Base-by-base conservation (phyloP, 2,113 vertebrate genomes). In the Saccopteryx leptura region DNA sequence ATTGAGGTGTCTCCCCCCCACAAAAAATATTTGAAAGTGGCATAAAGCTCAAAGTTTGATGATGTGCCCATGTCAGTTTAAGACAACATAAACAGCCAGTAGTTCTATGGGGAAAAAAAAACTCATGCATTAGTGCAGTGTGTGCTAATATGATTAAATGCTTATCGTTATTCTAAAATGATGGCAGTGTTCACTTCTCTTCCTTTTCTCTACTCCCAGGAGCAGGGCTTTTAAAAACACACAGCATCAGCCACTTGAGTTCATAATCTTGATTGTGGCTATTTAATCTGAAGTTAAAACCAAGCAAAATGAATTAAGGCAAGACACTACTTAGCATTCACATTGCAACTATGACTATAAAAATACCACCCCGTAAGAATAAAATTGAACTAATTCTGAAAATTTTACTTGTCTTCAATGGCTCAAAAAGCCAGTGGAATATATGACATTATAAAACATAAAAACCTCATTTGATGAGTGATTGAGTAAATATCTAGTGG, bases 211-310 rank as follows among this genome's bases (percentile, higher is more conserved):
- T 68, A 18, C 68, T 85, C 50, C 68, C 91, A 65, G 63, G 46
- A 91, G 6, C 39, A 82, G 52, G 11, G n/a, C 46, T 39, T 96
- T 76, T 71, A 50, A 93, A 60, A 93, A 85, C 1, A 52, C 92
- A 87, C 6, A 76, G 65, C 60, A 81, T 52, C 76, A 84, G 80
- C 39, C 46, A n/a, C 63, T 86, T 81, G 48, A 52, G 33, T 76
- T 90, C 81, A 92, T 92, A 85, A 93, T 82, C 61, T 72, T 92
- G 76, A 93, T 75, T 84, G 80, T 82, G 61, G 31, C 93, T 82
- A 93, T 93, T 97, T 96, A 90, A 96, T 93, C 82, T 93, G 13
- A 90, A 96, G 90, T 95, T 56, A 95, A 96, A 76, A 66, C 79
- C 89, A 90, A 89, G 39, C 54, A 96, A 96, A 90, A 93, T 72